phyloP scores from a whole-genome alignment of 2,113 vertebrate species.

The Scalopus aquaticus region DNA sequence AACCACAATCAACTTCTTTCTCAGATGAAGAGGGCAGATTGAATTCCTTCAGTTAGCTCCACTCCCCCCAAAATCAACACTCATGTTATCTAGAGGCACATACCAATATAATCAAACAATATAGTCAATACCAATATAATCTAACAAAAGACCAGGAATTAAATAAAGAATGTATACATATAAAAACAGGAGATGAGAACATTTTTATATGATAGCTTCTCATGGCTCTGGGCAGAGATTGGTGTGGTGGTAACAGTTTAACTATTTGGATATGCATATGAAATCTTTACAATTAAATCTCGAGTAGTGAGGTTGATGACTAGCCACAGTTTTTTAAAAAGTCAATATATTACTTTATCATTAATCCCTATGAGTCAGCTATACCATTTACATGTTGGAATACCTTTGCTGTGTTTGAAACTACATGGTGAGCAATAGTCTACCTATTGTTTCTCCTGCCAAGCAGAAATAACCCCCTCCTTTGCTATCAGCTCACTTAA shows the following conservation, averaged over 20 bases:
- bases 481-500: not conserved
- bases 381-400: not conserved
- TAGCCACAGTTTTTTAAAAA: not conserved
- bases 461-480: not conserved
- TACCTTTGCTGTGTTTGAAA: not conserved
- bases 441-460: not conserved
- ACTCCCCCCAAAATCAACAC: not conserved
- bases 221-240: not conserved
- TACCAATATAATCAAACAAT: not conserved
- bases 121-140: not conserved
- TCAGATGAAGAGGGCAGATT: not conserved
- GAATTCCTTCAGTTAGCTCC: not conserved
- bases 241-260: not conserved
- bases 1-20: not conserved
- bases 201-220: not conserved
- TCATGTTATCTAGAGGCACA: not conserved
- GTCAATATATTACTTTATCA: not conserved
- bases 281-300: constrained; percentile 10
- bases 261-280: not conserved
- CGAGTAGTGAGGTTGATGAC: not conserved
- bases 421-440: not conserved
- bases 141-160: not conserved
- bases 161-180: not conserved
- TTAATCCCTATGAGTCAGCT: not conserved
- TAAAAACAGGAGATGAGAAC: not conserved